phyloP scores from a whole-genome alignment of 2,888 invertebrate genomes.

The Oscheius sp. region DNA sequence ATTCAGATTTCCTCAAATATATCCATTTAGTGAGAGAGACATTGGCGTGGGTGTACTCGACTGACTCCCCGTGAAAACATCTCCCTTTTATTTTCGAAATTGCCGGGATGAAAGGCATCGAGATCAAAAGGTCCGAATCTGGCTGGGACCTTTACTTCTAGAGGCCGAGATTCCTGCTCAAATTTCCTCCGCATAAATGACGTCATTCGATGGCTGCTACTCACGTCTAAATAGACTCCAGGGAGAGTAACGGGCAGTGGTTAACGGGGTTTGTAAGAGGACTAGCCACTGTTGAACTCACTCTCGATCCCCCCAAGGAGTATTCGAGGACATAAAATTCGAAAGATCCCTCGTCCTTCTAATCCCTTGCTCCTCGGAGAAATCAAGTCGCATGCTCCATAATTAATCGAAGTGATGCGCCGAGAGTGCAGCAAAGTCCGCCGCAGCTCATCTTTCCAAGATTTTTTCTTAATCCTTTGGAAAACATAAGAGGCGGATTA shows the following conservation, averaged over 20 bases:
- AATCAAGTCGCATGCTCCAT: slow-evolving; percentile 5
- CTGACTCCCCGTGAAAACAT: background rate
- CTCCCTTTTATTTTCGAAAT: too few relatives aligned
- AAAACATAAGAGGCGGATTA: background rate
- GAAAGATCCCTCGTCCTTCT: background rate
- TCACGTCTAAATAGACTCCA: slow-evolving; percentile 7
- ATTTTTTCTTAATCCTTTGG: background rate
- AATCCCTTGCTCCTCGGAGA: background rate
- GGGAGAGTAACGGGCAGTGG: background rate
- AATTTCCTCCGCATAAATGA: background rate
- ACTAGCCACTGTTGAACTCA: too few relatives aligned
- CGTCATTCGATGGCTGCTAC: background rate
- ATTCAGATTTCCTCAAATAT: background rate
- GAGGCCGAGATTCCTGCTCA: background rate
- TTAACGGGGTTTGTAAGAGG: background rate
- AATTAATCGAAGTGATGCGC: slow-evolving; percentile 5
- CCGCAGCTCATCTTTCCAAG: too few relatives aligned
- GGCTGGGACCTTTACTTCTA: background rate
- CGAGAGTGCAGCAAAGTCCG: background rate
- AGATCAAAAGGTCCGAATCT: background rate
- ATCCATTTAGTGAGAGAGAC: too few relatives aligned
- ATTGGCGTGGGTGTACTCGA: too few relatives aligned
- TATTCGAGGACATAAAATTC: background rate
- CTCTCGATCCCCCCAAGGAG: background rate
- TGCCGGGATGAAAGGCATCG: too few relatives aligned